Evolutionary conservation across 2,888 invertebrate species (phyloP), one percentile per base, ranked within the genome.

Genomic region (Drosophila maculinotata): DNA sequence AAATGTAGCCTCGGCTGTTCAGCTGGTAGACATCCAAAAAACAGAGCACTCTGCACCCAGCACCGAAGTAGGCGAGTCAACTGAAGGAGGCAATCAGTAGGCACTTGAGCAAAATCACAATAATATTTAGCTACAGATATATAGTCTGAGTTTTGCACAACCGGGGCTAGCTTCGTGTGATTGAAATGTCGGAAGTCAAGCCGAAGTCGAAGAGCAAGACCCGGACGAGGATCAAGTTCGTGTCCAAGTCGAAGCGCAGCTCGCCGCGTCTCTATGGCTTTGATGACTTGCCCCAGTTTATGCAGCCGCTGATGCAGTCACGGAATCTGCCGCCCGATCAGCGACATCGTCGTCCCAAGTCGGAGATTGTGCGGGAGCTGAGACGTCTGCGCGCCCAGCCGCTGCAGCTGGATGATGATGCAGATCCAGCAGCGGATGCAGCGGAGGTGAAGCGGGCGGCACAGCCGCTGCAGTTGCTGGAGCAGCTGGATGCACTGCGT

Each of bases 331-430:
- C n/a, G 7, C 0, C 28, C 6, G 47, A 52, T 0, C 31, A 23
- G 1, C 26, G 14, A 0, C 15, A 4, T 0, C 51, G 45, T 1
- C 84, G 87, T 0, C 60, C 81, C 1, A 53, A 65, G 2, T 30
- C 75, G 15, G 81, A 80, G 33, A 80, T 86, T 15, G 17, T 83
- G 1, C 60, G 62, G 0, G 79, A 80, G 12, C 30, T 86, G 30
- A 28, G 44, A 0, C 62, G 47, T 0, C 6, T 86, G 7, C 45
- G 53, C 0, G 7, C 58, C 6, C 12, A 28, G 1, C 39, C 64
- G 0, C 9, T 42, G 10, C 28, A 30, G 5, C 3, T 23, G 9
- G 68, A 63, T 4, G 79, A 65, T 2, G 57, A 53, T 9, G 5
- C 39, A 5, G 0, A 35, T 15, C 23, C 57, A 44, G 6, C 52